Evolutionary conservation across 2,797 vertebrate species (phyloP).

Genomic region (Gadopsis marmoratus): DNA sequence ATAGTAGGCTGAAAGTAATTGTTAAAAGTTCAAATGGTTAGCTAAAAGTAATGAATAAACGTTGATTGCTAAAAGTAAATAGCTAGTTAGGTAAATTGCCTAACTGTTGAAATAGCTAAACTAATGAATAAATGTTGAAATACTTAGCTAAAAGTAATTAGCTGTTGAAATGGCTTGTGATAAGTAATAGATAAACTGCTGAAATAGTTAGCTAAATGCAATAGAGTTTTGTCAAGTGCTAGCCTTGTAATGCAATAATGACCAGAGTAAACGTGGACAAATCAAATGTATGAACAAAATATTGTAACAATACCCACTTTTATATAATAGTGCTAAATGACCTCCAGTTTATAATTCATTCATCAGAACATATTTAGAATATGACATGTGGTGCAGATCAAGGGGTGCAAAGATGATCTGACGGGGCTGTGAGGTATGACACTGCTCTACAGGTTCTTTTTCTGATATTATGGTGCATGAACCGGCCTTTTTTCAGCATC

Average conservation of each 20-base stretch:
- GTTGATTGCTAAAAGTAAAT: too few relatives aligned
- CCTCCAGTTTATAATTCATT: neutral
- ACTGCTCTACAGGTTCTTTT: slow-evolving; percentile 20
- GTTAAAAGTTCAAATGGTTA: too few relatives aligned
- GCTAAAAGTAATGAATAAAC: too few relatives aligned
- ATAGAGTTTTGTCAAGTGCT: neutral
- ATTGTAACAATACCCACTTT: neutral
- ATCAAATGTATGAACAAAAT: neutral
- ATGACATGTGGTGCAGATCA: neutral
- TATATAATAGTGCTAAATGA: neutral
- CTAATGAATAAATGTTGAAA: too few relatives aligned
- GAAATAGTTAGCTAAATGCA: too few relatives aligned
- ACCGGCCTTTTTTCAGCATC: neutral
- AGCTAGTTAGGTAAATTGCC: too few relatives aligned
- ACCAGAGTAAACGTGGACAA: neutral
- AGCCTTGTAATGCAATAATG: neutral
- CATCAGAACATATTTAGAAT: neutral
- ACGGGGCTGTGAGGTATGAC: neutral
- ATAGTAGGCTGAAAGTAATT: neutral
- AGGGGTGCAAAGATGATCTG: neutral
- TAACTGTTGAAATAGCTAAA: neutral
- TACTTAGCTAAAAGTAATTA: too few relatives aligned
- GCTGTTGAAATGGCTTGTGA: too few relatives aligned
- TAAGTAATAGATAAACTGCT: too few relatives aligned
- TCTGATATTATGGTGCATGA: neutral